Base-by-base conservation (phyloP, 2,888 invertebrate species). In the Metopia argyrocephala region DNA sequence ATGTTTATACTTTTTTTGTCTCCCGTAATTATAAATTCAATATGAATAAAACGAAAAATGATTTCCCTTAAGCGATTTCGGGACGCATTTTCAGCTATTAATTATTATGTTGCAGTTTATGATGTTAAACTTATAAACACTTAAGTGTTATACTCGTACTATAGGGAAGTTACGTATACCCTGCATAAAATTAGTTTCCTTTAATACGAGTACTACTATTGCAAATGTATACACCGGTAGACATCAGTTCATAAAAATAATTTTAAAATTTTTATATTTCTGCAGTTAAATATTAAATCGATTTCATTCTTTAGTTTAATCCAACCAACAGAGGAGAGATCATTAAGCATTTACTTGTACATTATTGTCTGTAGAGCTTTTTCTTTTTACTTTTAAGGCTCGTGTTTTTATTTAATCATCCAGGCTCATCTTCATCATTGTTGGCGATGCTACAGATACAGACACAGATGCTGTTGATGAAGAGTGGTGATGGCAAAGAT, bases 61-160 rank as follows among this genome's bases (percentile, higher is more conserved):
- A 66, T 70, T 75, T 48, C 84, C 87, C 85, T 83, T 62, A 68
- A 84, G 88, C 85, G 81, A 83, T 87, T 85, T 87, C 84, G 86
- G 87, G 88, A 87, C 88, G 87, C 87, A 88, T 88, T 88, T 88
- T 86, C 85, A 87, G 85, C 87, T 85, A 88, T 88, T 88, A 88
- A 88, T 88, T 88, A 88, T 87, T 87, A 85, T 86, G 87, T 86
- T 71, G 70, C 78, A 83, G n/a, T n/a, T n/a, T n/a, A n/a, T n/a
- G n/a, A n/a, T n/a, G n/a, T n/a, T n/a, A n/a, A n/a, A n/a, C n/a
- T n/a, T n/a, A n/a, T n/a, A n/a, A n/a, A n/a, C n/a, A n/a, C n/a
- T n/a, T n/a, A n/a, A n/a, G n/a, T n/a, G n/a, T n/a, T n/a, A n/a
- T n/a, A n/a, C n/a, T n/a, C n/a, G n/a, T n/a, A n/a, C n/a, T n/a